Evolutionary conservation across 2,797 vertebrate species (phyloP), one percentile per base, ranked within the genome.

Genomic region (Paedocypris micromegethes): DNA sequence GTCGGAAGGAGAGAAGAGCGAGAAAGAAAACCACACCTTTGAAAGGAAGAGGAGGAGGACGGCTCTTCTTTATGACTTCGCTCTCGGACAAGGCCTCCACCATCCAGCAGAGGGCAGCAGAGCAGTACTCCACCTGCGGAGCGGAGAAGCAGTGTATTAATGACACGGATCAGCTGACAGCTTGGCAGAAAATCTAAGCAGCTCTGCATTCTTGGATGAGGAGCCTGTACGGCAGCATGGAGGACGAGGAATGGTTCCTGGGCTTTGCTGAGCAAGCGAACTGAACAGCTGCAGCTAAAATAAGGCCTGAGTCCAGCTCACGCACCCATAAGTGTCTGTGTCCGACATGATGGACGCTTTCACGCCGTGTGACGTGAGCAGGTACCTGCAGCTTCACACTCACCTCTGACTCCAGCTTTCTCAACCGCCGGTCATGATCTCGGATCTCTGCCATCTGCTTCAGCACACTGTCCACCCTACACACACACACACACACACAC

Each of bases 401-500:
- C 78, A 93, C 93, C 89, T 93, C 86, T 0, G 70, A 79, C 78
- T 94, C 92, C 73, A 94, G 75, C 8, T 78, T 71, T 67, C 79
- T 88, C 69, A 94, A 74, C 39, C 90, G 87, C 55, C 84, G 82
- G 57, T 93, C 90, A 0, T 90, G 90, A 72, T 92, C 88, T 38
- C 83, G 84, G 54, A 92, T 86, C 74, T 93, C 90, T 0, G 75
- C 58, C 77, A 93, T 85, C 60, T 92, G 88, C 73, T 91, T 94
- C 71, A 94, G 66, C 2, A 89, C 88, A 1, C 59, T 85, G 75
- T 94, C 92, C 64, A 94, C 90, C 79, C 92, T 94, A 63, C 60
- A 51, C 23, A 64, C 66, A 70, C 72, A 72, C 63, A 70, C 60
- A 64, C 55, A 72, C 61, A 75, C 70, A 73, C 61, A 61, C 51